Percentiles rank a stretch among this genome's conserved stretches.
phyloP scores from a whole-genome alignment of 2,888 invertebrate genomes.

The Neocrepidodera transversa region DNA sequence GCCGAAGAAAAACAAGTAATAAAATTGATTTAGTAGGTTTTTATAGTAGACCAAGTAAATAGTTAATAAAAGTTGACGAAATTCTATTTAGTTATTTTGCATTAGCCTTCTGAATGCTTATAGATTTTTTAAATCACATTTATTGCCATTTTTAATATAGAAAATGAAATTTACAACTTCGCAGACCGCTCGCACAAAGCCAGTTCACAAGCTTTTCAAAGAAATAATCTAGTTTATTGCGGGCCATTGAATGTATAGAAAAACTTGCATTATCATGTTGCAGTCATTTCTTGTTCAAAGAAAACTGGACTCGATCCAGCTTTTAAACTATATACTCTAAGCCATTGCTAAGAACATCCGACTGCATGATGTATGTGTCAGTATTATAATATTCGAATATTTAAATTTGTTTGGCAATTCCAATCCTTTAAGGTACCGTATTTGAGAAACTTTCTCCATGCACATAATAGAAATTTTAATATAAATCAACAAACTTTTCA shows the following conservation, averaged over 20 bases:
- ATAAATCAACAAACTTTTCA: no score
- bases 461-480: background rate
- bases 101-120: background rate
- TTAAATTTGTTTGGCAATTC: constrained; percentile 14
- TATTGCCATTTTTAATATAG: background rate
- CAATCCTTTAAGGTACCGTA: background rate
- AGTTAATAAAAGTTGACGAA: constrained; percentile 8
- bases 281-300: constrained; percentile 7
- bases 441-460: background rate
- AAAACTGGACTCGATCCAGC: constrained; percentile 8
- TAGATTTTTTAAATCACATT: no score
- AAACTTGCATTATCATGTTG: constrained; percentile 14
- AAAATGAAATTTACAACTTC: background rate
- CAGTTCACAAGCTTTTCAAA: background rate
- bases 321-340: background rate
- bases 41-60: constrained; percentile 24
- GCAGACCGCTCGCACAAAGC: background rate
- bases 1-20: constrained; percentile 29
- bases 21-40: constrained; percentile 30
- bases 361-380: constrained; percentile 6
- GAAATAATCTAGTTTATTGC: background rate
- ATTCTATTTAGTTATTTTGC: background rate
- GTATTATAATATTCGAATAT: constrained; percentile 11
- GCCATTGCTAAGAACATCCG: background rate
- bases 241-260: background rate